Evolutionary conservation across 2,888 invertebrate genomes (phyloP).

Genomic region (Melanotus villosus): DNA sequence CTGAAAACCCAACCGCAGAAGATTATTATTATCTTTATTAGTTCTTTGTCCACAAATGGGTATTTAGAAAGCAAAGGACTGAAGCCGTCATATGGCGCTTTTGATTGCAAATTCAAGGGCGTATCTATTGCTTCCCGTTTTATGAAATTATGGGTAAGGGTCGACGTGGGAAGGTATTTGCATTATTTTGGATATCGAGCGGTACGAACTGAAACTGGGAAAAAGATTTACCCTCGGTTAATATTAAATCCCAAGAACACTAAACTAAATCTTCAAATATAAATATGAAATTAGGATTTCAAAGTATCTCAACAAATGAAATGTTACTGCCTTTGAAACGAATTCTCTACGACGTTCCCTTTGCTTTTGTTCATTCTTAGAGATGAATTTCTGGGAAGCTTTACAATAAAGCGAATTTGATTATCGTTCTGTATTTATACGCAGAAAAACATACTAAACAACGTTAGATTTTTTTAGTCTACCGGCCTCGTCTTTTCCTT

Average conservation of each 20-base stretch:
- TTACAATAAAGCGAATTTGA: background rate
- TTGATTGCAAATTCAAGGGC: conserved; percentile 1
- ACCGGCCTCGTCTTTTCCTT: no score
- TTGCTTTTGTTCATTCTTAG: background rate
- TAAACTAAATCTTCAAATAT: background rate
- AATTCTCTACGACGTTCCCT: background rate
- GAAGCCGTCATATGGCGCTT: background rate
- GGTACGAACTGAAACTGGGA: background rate
- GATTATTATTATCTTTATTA: conserved; percentile 22
- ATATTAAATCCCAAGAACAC: background rate
- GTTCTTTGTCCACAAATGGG: conserved; percentile 14
- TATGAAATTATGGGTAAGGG: conserved; percentile 3
- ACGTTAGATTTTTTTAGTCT: no score
- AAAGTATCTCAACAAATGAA: conserved; percentile 8
- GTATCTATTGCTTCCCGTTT: conserved; percentile 13
- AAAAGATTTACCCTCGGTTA: background rate
- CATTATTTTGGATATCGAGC: conserved; percentile 8
- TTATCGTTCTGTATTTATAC: background rate
- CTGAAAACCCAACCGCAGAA: conserved; percentile 12
- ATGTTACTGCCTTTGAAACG: conserved; percentile 1
- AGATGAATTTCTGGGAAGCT: background rate
- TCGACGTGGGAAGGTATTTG: conserved; percentile 12
- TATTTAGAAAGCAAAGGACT: conserved; percentile 11
- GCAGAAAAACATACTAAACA: no score
- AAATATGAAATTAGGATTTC: conserved; percentile 5